These are phyloP conservation scores for Hylomyscus alleni DNA, from an alignment of 2,797 vertebrate genomes.

Conservation along the genomic window DNA sequence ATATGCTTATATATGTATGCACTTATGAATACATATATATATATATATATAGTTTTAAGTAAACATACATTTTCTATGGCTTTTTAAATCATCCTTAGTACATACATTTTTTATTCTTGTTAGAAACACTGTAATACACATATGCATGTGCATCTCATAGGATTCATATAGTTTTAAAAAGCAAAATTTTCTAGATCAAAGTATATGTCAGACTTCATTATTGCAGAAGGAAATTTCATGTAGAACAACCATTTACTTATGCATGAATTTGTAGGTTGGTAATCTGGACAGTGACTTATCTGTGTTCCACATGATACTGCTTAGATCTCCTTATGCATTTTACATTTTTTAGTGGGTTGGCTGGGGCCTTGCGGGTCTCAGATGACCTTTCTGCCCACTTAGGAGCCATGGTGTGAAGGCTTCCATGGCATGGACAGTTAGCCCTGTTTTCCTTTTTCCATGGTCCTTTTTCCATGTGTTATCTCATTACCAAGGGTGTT, in stretches of 20 bases:
- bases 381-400: neutral
- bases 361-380: neutral
- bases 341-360: neutral
- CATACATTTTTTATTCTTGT: neutral
- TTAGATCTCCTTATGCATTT: neutral
- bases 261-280: constrained; percentile 18
- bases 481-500: constrained; percentile 19
- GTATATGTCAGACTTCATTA: neutral
- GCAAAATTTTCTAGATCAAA: constrained; percentile 42
- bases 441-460: neutral
- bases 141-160: neutral
- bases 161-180: constrained; percentile 7
- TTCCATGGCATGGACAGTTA: neutral
- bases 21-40: neutral
- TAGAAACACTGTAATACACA: neutral
- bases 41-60: neutral
- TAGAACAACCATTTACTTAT: neutral
- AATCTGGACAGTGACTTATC: neutral
- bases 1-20: too few species aligned
- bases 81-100: neutral
- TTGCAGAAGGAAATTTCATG: neutral
- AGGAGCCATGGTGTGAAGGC: neutral
- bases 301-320: neutral
- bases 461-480: neutral
- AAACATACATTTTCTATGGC: neutral